Evolutionary conservation across 2,888 invertebrate genomes (phyloP), one percentile per base, ranked within the genome.

Genomic region (Axea sp.): DNA sequence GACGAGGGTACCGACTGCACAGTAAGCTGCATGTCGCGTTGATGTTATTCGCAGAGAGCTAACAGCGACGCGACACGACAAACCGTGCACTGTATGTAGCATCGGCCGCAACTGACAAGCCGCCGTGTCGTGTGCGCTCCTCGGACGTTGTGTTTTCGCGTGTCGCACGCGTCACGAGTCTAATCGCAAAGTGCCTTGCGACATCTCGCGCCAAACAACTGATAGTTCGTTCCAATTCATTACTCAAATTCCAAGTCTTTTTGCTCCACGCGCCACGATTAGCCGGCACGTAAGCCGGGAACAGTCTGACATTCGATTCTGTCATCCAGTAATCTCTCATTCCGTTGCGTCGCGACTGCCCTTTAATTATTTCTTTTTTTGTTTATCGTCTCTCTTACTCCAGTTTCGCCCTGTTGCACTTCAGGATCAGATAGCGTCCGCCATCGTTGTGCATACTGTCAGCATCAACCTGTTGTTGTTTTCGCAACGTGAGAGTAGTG

Each of bases 401-500:
- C 5, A 12, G 2, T 28, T 22, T 6, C 11, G 4, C 19, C 9
- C 4, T 17, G 39, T 9, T 39, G 11, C 11, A 14, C 11, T 6
- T 22, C 24, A 43, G 4, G 9, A 26, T 26, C 11, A 3, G 41
- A 47, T n/a, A 28, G 47, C 43, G 39, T 77, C 73, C 77, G 80
- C 80, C 79, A 82, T 81, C 78, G 77, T 79, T 80, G 76, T 53
- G 72, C 65, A 35, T 74, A 65, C 73, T 73, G 74, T 76, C 77
- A 77, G 77, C 79, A 82, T 80, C 81, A 84, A 84, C 83, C 83
- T 84, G 83, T 83, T 82, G 83, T 83, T 82, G 31, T 57, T 57
- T 83, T 80, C 75, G 72, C 65, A 78, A 72, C 75, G 78, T 77
- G 77, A 64, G 69, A 71, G 75, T 74, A 75, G 73, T 62, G 76